phyloP scores from a whole-genome alignment of 2,888 invertebrate species.

The Liodrosophila aerea region DNA sequence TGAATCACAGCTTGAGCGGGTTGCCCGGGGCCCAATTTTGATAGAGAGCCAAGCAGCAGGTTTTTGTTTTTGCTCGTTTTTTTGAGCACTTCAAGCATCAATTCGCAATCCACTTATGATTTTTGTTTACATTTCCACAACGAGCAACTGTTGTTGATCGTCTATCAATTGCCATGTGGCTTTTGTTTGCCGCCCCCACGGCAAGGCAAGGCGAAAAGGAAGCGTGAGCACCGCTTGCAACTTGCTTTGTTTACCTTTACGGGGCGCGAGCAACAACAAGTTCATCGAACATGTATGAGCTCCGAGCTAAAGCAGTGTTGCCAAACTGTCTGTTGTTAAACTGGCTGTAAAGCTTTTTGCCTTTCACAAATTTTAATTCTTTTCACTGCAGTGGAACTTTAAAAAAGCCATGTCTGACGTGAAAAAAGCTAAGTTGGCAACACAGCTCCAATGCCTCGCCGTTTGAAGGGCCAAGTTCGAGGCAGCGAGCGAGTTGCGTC shows the following conservation, averaged over 20 bases:
- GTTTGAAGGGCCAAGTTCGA: too few species aligned
- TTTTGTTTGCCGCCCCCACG: conserved; percentile 23
- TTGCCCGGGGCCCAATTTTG: conserved; percentile 25
- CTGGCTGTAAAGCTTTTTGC: too few species aligned
- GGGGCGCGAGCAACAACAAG: background rate
- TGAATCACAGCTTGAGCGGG: conserved; percentile 42
- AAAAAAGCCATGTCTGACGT: too few species aligned
- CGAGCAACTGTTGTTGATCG: conserved; percentile 30
- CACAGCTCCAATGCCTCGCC: too few species aligned
- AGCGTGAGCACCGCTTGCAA: conserved; percentile 4
- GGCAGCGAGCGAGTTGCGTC: too few species aligned
- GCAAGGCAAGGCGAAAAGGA: background rate
- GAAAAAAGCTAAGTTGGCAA: too few species aligned
- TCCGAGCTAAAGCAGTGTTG: too few species aligned
- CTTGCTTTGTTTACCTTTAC: conserved; percentile 8
- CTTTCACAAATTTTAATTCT: too few species aligned
- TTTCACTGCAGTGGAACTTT: too few species aligned
- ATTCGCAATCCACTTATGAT: conserved; percentile 40
- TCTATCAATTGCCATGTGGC: conserved; percentile 47
- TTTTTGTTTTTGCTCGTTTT: background rate
- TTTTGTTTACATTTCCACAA: conserved; percentile 53
- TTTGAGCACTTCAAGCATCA: conserved; percentile 14
- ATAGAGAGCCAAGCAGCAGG: conserved; percentile 32
- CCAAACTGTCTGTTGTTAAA: too few species aligned
- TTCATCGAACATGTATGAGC: too few species aligned